Conservation (phyloP, 2,797 vertebrate species). For the Dermochelys coriacea region DNA sequence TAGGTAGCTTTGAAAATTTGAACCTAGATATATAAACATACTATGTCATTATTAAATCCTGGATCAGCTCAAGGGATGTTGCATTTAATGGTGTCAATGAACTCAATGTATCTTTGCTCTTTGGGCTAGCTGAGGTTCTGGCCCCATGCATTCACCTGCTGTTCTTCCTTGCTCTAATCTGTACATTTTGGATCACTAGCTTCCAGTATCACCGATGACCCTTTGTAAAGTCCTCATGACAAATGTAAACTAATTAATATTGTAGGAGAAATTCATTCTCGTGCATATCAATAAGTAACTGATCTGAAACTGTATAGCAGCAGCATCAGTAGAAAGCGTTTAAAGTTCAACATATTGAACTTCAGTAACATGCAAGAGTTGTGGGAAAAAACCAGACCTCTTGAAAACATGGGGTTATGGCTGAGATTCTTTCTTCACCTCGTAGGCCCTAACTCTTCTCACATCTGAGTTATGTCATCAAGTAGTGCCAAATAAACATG, state of each 20-base stretch:
- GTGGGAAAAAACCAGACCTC: not conserved
- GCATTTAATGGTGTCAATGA: constrained; percentile 37
- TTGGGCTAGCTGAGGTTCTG: not conserved
- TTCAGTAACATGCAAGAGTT: not conserved
- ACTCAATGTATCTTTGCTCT: constrained; percentile 3
- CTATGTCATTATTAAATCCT: constrained; percentile 30
- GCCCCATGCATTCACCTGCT: not conserved
- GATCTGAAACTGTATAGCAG: not conserved
- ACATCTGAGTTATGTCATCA: not conserved
- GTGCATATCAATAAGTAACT: not conserved
- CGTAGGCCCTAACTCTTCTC: not conserved
- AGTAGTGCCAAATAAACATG: not conserved
- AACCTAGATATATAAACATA: constrained; percentile 37
- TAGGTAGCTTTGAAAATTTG: constrained; percentile 24
- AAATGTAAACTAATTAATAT: constrained; percentile 27
- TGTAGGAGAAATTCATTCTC: not conserved
- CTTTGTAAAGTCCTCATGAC: not conserved
- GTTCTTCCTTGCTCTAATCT: not conserved
- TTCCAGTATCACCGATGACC: constrained; percentile 12
- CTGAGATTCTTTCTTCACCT: not conserved
- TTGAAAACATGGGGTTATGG: not conserved
- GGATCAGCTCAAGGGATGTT: constrained; percentile 52
- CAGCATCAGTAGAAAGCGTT: fast-evolving
- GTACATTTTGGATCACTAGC: constrained; percentile 22
- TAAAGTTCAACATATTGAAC: fast-evolving